Percentiles rank a stretch among this genome's conserved stretches.
phyloP scores from a whole-genome alignment of 2,797 vertebrate genomes.

The Balearica regulorum region DNA sequence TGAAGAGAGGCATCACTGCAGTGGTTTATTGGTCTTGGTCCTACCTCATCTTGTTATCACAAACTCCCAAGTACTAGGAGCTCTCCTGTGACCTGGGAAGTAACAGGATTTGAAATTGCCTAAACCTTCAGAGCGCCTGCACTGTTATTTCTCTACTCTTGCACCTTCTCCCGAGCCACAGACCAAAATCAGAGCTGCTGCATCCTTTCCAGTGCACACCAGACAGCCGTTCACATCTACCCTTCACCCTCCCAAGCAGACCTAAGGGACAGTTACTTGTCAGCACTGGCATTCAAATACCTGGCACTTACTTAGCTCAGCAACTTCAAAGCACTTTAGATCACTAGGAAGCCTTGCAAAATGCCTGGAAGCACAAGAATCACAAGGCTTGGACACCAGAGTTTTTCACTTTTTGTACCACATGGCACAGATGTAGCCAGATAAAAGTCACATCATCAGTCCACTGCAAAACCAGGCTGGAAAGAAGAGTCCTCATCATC shows the following conservation, averaged over 20 bases:
- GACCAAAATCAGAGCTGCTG: background rate
- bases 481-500: background rate
- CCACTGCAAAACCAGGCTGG: background rate
- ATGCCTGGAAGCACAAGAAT: background rate
- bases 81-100: background rate
- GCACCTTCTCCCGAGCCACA: background rate
- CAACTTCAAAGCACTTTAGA: background rate
- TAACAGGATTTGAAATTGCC: background rate
- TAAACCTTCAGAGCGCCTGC: background rate
- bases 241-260: background rate
- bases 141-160: background rate
- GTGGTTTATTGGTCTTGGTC: background rate
- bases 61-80: background rate
- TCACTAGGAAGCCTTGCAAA: background rate
- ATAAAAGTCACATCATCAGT: background rate
- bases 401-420: background rate
- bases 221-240: background rate
- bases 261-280: background rate
- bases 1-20: background rate
- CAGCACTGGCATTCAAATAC: background rate
- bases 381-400: background rate
- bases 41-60: background rate
- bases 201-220: background rate
- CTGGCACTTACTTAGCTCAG: background rate
- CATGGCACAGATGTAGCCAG: fast-evolving